Evolutionary conservation across 1,140 invertebrate genomes (phyloP), one percentile per base, ranked within the genome.

Genomic region (Anthonomus grandis): DNA sequence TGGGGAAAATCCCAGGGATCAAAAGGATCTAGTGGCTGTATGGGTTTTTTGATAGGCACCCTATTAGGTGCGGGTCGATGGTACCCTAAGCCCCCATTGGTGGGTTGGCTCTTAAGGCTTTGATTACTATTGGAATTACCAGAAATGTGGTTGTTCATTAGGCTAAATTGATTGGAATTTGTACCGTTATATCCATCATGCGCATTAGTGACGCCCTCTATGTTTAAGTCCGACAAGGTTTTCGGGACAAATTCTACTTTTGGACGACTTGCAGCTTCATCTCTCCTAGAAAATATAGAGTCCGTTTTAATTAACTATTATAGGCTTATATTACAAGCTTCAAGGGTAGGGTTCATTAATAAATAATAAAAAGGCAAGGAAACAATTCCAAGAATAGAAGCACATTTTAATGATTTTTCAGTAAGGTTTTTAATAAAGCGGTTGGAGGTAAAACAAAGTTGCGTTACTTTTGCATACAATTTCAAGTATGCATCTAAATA

Each of bases 161-260:
- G 17, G 47, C 17, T 59, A 34, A 52, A 25, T 24, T 58, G 34
- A 22, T 50, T 59, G 18, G 57, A 52, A 67, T 64, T 59, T 63
- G 66, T 72, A 74, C 72, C 72, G 66, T 74, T 74, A 50, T 72
- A 56, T 63, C 76, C 77, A 63, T 81, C 77, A 36, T 71, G 66
- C 12, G 41, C 52, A 8, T 15, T 31, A 25, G 49, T 31, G 1
- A 81, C 76, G 60, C 79, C 80, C 66, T 91, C 89, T 70, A 94
- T 86, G 72, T 91, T 84, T 38, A 96, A 80, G 76, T 96, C 93
- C 36, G 88, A 81, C 65, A 95, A 78, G 47, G 92, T 91, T 80
- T 96, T 97, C 59, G 94, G 93, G 68, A 92, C 83, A 76, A 96
- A 97, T 74, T 96, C 92, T 72, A 86, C 66, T 76, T 90, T 92